Conservation (phyloP, 2,113 vertebrate species). For the Parus major region DNA sequence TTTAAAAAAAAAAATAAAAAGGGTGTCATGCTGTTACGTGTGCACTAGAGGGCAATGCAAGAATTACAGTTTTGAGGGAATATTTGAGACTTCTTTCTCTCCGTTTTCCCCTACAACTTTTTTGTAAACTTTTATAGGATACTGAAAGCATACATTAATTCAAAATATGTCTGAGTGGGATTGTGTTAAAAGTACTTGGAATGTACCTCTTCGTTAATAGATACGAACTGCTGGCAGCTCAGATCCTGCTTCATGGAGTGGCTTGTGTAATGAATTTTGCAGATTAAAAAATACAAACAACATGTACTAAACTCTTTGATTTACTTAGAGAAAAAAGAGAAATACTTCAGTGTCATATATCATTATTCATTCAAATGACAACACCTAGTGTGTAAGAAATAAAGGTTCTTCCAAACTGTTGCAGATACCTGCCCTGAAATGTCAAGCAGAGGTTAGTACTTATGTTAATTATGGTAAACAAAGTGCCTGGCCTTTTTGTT, state of each 20-base stretch:
- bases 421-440: constrained; percentile 11
- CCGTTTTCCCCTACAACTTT: neutral
- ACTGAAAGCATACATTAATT: constrained; percentile 55
- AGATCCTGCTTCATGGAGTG: neutral
- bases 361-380: constrained; percentile 61
- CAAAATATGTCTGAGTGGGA: constrained; percentile 39
- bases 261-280: constrained; percentile 27
- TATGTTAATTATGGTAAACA: constrained; percentile 2
- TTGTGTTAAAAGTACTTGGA: constrained; percentile 66
- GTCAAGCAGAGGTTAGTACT: constrained; percentile 17
- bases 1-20: neutral
- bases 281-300: neutral
- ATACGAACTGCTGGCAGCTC: constrained; percentile 31
- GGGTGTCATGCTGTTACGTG: neutral
- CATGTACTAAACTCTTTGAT: constrained; percentile 21
- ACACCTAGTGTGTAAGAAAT: neutral
- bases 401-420: constrained; percentile 30
- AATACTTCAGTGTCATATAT: constrained; percentile 40
- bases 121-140: neutral
- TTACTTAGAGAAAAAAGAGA: constrained; percentile 17
- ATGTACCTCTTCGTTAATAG: constrained; percentile 58
- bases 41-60: constrained; percentile 79
- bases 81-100: neutral
- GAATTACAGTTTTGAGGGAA: constrained; percentile 50
- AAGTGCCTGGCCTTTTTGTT: neutral